Conservation (phyloP, 2,113 vertebrate genomes). For the Bufo bufo region DNA sequence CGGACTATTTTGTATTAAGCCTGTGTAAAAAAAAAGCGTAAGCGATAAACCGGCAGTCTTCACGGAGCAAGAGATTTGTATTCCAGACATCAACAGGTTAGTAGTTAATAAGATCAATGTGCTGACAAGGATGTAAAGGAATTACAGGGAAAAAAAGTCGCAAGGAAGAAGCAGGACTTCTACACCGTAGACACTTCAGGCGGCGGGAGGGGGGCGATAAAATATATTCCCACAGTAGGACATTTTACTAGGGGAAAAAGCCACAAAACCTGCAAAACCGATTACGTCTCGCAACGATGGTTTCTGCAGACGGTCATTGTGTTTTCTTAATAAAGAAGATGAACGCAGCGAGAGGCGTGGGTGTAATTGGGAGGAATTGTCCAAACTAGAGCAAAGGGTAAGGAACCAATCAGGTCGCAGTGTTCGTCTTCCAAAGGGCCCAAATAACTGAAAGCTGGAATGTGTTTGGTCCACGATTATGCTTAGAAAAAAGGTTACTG, state of each 20-base stretch:
- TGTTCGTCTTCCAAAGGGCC: no score
- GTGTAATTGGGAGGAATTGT: no score
- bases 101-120: constrained; percentile 48
- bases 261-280: constrained; percentile 59
- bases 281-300: constrained; percentile 61
- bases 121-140: constrained; percentile 22
- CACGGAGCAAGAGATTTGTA: neutral
- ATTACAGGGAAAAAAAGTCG: neutral
- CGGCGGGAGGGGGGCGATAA: neutral
- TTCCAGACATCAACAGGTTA: constrained; percentile 40
- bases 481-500: neutral
- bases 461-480: neutral
- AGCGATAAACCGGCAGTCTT: constrained; percentile 9
- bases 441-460: no score
- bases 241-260: constrained; percentile 61
- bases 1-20: constrained; percentile 33
- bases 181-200: constrained; percentile 66
- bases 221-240: constrained; percentile 50
- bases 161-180: constrained; percentile 53
- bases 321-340: constrained; percentile 25
- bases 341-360: no score
- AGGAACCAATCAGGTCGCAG: no score
- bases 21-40: neutral
- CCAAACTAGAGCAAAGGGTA: no score
- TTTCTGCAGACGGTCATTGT: constrained; percentile 59